phyloP scores from a whole-genome alignment of 2,797 vertebrate genomes.

The Enteromius viviparus region DNA sequence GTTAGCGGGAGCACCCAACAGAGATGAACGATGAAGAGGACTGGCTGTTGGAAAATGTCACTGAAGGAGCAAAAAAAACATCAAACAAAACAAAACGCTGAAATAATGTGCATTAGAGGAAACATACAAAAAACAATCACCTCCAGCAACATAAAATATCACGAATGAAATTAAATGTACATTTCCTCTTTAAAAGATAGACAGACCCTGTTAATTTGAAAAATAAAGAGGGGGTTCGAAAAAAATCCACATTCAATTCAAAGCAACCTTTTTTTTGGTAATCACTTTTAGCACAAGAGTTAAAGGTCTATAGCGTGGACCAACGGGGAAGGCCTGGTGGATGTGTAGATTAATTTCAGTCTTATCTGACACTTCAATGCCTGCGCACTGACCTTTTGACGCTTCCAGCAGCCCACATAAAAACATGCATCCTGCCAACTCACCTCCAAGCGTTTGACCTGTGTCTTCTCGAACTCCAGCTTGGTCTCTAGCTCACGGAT shows the following conservation, averaged over 20 bases:
- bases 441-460: slow-evolving; percentile 97
- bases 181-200: slow-evolving; percentile 10
- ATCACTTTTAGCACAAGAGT: neutral
- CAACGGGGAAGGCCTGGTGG: neutral
- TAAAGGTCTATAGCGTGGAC: slow-evolving; percentile 9
- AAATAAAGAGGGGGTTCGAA: neutral
- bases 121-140: slow-evolving; percentile 19
- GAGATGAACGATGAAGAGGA: slow-evolving; percentile 26
- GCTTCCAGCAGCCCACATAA: slow-evolving; percentile 22
- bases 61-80: slow-evolving; percentile 26
- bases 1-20: slow-evolving; percentile 22
- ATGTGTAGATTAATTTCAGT: slow-evolving; percentile 30
- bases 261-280: neutral
- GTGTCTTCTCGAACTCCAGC: slow-evolving; percentile 95
- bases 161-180: neutral
- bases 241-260: slow-evolving; percentile 4
- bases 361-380: slow-evolving; percentile 25
- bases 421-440: slow-evolving; percentile 49
- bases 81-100: slow-evolving; percentile 18
- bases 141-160: slow-evolving; percentile 8
- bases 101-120: slow-evolving; percentile 34
- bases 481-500: slow-evolving; percentile 94
- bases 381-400: slow-evolving; percentile 29
- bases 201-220: neutral
- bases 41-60: slow-evolving; percentile 23